These are phyloP conservation scores for Mnemiopsis leidyi DNA, from an alignment of 37 sponge, comb jelly and placozoan species.

Conservation along the genomic window DNA sequence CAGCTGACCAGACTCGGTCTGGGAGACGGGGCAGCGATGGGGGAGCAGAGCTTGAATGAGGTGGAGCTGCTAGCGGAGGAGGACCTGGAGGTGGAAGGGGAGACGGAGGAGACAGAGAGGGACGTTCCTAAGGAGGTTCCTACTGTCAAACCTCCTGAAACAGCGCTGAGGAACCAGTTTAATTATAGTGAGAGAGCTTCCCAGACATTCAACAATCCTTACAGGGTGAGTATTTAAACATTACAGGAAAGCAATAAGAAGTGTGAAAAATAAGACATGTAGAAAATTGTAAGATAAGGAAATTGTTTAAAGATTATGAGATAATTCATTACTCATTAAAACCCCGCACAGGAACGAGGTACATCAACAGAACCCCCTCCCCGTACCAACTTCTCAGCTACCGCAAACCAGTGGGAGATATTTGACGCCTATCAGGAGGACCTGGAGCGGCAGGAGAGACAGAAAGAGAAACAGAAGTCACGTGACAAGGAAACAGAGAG, in stretches of 20 bases:
- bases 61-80: slow-evolving; percentile 67
- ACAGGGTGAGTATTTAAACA: slow-evolving; percentile 85
- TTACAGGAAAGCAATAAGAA: no score
- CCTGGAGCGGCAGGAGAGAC: slow-evolving; percentile 75
- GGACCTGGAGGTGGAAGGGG: slow-evolving; percentile 64
- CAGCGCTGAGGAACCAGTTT: slow-evolving; percentile 89
- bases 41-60: slow-evolving; percentile 30
- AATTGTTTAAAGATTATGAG: no score
- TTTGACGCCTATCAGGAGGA: slow-evolving; percentile 94
- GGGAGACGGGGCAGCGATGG: slow-evolving; percentile 3
- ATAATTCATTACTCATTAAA: not conserved
- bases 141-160: not conserved
- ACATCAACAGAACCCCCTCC: slow-evolving; percentile 98
- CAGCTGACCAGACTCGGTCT: slow-evolving; percentile 74
- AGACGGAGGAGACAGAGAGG: slow-evolving; percentile 37
- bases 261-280: no score
- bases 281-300: no score
- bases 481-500: slow-evolving; percentile 72
- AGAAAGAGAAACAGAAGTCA: slow-evolving; percentile 73
- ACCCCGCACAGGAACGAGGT: slow-evolving; percentile 72
- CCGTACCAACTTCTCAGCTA: slow-evolving; percentile 54
- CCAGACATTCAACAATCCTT: slow-evolving; percentile 94
- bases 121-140: slow-evolving; percentile 46
- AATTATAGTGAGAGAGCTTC: slow-evolving; percentile 93
- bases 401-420: slow-evolving; percentile 83